Conservation (phyloP, 2,888 invertebrate species). For the Xestia rhomboidea region DNA sequence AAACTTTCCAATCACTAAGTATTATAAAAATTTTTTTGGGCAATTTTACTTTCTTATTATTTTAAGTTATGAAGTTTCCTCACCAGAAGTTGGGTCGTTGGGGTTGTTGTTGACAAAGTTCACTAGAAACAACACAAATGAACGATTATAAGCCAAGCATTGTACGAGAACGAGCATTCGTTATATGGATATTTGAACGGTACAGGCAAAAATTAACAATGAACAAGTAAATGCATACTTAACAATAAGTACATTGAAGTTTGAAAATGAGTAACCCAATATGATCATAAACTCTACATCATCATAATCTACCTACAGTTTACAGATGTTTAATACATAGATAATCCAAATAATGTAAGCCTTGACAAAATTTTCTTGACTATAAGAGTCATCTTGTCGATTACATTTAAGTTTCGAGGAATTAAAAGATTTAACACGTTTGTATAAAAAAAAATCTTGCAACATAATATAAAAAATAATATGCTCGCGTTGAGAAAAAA, state of each 20-base stretch:
- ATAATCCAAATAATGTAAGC: background rate
- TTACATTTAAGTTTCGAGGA: background rate
- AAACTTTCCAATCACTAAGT: background rate
- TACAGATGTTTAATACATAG: background rate
- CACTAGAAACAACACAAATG: conserved; percentile 36
- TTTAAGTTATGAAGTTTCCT: conserved; percentile 2
- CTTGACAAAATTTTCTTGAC: background rate
- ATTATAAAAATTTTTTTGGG: background rate
- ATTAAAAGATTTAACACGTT: background rate
- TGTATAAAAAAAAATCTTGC: background rate
- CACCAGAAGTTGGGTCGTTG: conserved; percentile 29
- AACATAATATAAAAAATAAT: background rate
- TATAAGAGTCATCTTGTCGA: background rate
- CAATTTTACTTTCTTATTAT: background rate
- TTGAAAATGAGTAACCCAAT: background rate
- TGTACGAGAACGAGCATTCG: background rate
- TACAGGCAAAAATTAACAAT: background rate
- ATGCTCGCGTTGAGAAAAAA: too few relatives aligned
- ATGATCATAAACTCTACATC: background rate
- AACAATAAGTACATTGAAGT: background rate
- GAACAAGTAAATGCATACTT: background rate
- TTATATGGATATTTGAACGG: background rate
- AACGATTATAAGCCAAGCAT: conserved; percentile 25
- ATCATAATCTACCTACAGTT: background rate
- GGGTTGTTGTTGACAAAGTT: conserved; percentile 39